Evolutionary conservation across 2,113 vertebrate species (phyloP), one percentile per base, ranked within the genome.

Genomic region (Brachyhypopomus gauderio): DNA sequence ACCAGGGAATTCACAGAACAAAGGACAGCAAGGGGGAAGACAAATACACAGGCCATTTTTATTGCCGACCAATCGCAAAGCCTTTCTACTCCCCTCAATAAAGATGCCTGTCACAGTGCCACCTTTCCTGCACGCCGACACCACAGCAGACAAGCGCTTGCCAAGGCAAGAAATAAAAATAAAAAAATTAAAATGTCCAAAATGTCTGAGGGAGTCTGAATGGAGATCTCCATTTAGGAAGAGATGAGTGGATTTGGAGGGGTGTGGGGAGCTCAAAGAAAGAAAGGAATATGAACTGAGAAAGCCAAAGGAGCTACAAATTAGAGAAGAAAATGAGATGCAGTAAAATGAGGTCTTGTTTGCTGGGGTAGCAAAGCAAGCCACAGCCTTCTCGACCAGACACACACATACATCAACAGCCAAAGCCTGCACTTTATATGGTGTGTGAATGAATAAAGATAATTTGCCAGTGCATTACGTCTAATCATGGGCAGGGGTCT

Each of bases 91-190:
- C 36, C 36, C 52, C 45, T 66, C 59, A 56, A 74, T 74, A 48
- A 19, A 72, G 70, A 71, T 62, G 67, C 23, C 59, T 8, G 69
- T 72, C 78, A 72, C 78, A 62, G 71, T 14, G 23, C 11, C 63
- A 55, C 63, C 20, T 41, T 38, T 67, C 59, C 34, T 16, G 34
- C 72, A 56, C 63, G 27, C 62, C 17, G 62, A 81, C 41, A 67
- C 14, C 41, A 64, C 38, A 81, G 58, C 75, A 72, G 5, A 81
- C 58, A 81, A 25, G 48, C 56, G 72, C 62, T 67, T 75, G 48
- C 11, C 72, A 67, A 56, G 22, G 72, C 16, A 73, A 80, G 73
- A 63, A 66, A 17, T 19, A 16, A 17, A 4, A 4, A 30, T 17
- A 16, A 12, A 27, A 56, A 3, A 73, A 58, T 0, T 16, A 1